phyloP scores from a whole-genome alignment of 2,113 vertebrate species.

The Otis tarda region DNA sequence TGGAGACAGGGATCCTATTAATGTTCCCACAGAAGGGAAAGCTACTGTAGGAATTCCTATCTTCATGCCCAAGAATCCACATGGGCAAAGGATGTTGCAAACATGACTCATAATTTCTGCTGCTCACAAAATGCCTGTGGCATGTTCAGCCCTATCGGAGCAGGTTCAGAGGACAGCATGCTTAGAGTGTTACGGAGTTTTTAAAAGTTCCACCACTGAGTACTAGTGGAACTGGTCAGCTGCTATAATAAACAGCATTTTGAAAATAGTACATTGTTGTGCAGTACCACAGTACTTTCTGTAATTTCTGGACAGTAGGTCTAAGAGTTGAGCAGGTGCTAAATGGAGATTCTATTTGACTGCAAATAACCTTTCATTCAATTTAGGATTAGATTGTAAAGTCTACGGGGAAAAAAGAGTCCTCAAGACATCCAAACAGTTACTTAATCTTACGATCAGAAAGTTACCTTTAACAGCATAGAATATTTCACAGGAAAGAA shows the following conservation, averaged over 20 bases:
- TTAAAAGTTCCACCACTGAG: not conserved
- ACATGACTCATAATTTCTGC: constrained; percentile 58
- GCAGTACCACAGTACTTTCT: not conserved
- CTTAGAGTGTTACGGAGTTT: constrained; percentile 5
- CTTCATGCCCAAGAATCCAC: not conserved
- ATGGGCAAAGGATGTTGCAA: constrained; percentile 26
- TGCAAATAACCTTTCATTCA: not conserved
- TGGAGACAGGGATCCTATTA: not conserved
- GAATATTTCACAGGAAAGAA: not conserved
- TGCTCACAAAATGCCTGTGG: constrained; percentile 8
- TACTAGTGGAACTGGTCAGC: not conserved
- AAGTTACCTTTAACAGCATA: not conserved
- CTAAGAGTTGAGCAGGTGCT: not conserved
- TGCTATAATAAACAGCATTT: constrained; percentile 1
- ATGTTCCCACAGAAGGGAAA: constrained; percentile 11
- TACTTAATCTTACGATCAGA: not conserved
- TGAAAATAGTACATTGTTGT: not conserved
- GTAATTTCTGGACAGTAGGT: not conserved
- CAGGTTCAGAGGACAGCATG: constrained; percentile 1
- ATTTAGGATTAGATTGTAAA: not conserved
- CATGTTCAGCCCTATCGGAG: not conserved
- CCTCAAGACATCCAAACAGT: not conserved
- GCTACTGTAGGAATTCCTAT: not conserved
- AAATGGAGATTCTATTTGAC: not conserved
- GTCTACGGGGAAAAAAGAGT: not conserved